Conservation (phyloP, 2,113 vertebrate genomes). For the Semicossyphus pulcher region DNA sequence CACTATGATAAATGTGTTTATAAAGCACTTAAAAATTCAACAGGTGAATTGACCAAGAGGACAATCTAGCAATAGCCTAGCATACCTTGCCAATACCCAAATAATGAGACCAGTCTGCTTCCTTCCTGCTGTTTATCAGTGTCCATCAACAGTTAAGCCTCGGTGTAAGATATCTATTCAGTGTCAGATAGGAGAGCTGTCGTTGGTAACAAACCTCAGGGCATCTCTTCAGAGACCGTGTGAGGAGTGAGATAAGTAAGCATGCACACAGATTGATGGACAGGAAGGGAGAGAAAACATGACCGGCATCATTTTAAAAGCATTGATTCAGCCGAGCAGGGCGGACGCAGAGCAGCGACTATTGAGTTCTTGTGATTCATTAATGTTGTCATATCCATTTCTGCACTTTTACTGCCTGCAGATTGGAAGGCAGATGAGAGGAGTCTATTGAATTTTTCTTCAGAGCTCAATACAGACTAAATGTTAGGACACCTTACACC, state of each 20-base stretch:
- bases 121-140: constrained; percentile 2
- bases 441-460: constrained; percentile 39
- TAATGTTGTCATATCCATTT: constrained; percentile 48
- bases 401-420: constrained; percentile 33
- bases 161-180: constrained; percentile 17
- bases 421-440: constrained; percentile 23
- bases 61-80: background rate
- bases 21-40: background rate
- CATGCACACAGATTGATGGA: constrained; percentile 25
- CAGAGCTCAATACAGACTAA: constrained; percentile 21
- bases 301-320: constrained; percentile 45
- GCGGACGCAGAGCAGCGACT: background rate
- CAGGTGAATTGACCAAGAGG: background rate
- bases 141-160: background rate
- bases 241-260: constrained; percentile 24
- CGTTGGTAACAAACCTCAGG: background rate
- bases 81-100: background rate
- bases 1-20: background rate
- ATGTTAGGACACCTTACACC: constrained; percentile 10
- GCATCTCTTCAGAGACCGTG: background rate
- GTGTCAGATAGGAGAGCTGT: constrained; percentile 3
- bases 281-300: constrained; percentile 25
- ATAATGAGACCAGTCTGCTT: background rate
- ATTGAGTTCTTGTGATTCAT: constrained; percentile 47
- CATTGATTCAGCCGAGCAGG: constrained; percentile 47